These are phyloP conservation scores for Cyprinodon tularosa DNA, from an alignment of 2,113 vertebrate species.

Conservation along the genomic window DNA sequence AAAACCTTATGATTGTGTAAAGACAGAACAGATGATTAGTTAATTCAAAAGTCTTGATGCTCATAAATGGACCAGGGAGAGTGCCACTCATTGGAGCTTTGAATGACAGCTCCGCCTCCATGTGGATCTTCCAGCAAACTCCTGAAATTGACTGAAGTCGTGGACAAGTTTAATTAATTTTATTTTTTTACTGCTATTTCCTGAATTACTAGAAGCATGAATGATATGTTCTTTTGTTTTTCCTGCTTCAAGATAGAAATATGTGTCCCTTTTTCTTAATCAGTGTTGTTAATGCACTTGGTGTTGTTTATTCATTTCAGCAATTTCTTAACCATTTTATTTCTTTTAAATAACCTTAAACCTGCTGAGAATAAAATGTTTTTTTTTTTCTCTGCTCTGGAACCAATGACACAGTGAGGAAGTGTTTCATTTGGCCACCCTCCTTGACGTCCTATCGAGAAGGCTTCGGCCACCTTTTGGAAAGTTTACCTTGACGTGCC, in stretches of 20 bases:
- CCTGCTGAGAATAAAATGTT: no score
- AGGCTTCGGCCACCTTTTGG: background rate
- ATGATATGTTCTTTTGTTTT: background rate
- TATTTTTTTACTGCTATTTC: no score
- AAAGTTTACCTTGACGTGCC: constrained; percentile 87
- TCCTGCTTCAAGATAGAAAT: background rate
- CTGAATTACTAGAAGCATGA: background rate
- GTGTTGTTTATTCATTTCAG: background rate
- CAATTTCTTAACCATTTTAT: no score
- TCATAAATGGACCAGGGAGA: no score
- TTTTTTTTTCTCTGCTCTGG: background rate
- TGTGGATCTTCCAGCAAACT: no score
- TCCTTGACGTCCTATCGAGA: background rate
- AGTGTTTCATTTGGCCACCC: background rate
- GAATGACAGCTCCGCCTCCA: no score
- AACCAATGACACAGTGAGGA: background rate
- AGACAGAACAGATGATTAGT: no score
- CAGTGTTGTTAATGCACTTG: background rate
- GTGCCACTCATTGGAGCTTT: no score
- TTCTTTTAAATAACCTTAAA: no score
- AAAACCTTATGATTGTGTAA: no score
- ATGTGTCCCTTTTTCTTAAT: background rate
- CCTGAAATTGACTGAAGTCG: background rate
- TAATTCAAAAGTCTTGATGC: no score
- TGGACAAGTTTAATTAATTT: no score